phyloP scores from a whole-genome alignment of 2,797 vertebrate genomes.

The Thaleichthys pacificus region DNA sequence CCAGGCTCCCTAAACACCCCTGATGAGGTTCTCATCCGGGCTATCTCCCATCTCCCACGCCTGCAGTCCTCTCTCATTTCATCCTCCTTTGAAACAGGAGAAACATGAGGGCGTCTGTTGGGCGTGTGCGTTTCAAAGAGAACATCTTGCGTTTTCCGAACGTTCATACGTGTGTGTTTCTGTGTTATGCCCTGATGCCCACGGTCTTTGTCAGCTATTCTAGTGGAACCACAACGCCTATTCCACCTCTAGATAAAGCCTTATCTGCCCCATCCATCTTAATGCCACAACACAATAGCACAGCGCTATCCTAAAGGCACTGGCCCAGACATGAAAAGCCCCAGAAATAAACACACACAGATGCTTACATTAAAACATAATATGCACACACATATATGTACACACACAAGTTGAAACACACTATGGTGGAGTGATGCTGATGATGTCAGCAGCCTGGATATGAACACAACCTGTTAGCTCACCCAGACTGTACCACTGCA shows the following conservation, averaged over 20 bases:
- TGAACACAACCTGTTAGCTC: background rate
- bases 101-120: background rate
- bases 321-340: background rate
- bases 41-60: background rate
- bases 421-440: background rate
- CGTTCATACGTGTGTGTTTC: conserved; percentile 22
- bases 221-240: conserved; percentile 36
- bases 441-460: background rate
- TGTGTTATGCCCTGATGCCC: conserved; percentile 52
- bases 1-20: background rate
- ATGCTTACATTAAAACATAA: too few species aligned
- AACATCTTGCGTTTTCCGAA: background rate
- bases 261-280: conserved; percentile 35
- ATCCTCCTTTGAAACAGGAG: background rate
- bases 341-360: too few species aligned
- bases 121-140: conserved; percentile 5
- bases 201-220: conserved; percentile 61
- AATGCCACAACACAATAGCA: conserved; percentile 35
- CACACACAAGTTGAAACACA: background rate
- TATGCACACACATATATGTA: background rate
- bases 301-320: too few species aligned
- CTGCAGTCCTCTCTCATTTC: background rate
- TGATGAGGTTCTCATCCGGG: background rate
- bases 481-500: background rate
- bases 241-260: conserved; percentile 58